Evolutionary conservation across 64 coral and sea anemone species (phyloP), one percentile per base, ranked within the genome.

Genomic region (Pachyseris speciosa): DNA sequence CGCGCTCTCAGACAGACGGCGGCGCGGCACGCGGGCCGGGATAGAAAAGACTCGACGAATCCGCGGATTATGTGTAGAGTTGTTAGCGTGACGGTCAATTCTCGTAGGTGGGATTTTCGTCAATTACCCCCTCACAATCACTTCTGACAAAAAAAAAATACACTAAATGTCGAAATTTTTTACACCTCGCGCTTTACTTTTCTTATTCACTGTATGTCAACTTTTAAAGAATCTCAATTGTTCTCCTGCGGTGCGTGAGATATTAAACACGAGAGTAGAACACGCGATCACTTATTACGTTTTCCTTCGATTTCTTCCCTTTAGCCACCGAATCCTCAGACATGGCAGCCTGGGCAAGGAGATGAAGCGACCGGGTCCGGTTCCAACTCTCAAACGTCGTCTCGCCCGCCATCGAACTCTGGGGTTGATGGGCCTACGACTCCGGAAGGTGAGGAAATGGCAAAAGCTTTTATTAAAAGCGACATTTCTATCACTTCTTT

Each of bases 401-500:
- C 95, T 31, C 95, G 93, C 39, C 90, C 95, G 65, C 95, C 91
- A 16, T 93, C 95, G 48, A 91, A 93, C 88, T 91, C 91, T 50
- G 91, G 86, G 78, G 78, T 87, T 9, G 95, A 97, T 84, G 84
- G 91, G 44, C 95, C 95, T 4, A 87, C 88, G 59, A 97, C 95
- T 69, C 95, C 95, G 95, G 95, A 97, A 97, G 95, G 95, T 97
- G 89, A 86, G 91, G 63, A 77, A 53, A 92, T 84, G 83, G 67
- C 69, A 65, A 50, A 50, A 72, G 44, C 58, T 81, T 90, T 97
- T 97, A 97, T 97, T 97, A 93, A 89, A 97, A 93, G 85, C 90
- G 95, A 97, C 95, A 94, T 86, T 93, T 90, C 85, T 77, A 97
- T 97, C 95, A 93, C 77, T 97, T 97, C 86, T 93, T 97, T 97